phyloP scores from a whole-genome alignment of 2,113 vertebrate species.

The Anguilla japonica region DNA sequence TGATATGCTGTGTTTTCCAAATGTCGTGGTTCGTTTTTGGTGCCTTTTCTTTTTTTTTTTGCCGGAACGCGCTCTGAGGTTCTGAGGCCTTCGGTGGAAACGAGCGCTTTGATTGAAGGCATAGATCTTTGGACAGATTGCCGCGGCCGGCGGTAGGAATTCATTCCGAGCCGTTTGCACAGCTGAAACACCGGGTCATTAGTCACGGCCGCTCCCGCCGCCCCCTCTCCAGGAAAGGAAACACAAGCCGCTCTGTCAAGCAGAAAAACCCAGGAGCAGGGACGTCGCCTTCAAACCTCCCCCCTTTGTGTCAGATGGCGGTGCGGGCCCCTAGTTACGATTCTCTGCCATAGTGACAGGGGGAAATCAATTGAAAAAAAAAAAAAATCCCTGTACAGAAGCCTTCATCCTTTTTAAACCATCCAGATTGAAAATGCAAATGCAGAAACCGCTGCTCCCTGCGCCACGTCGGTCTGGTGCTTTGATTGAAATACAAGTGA shows the following conservation, averaged over 20 bases:
- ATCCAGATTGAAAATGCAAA: slow-evolving; percentile 3
- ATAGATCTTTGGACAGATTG: not conserved
- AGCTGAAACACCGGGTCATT: slow-evolving; percentile 1
- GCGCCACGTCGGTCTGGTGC: not conserved
- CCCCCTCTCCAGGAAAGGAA: not conserved
- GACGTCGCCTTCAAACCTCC: not conserved
- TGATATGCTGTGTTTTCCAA: not conserved
- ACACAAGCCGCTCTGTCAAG: not conserved
- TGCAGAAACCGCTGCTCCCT: not conserved
- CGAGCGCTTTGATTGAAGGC: not conserved
- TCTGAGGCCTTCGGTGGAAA: not conserved
- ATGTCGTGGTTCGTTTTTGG: not conserved
- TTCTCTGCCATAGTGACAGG: not conserved
- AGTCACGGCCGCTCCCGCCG: not conserved
- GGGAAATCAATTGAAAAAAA: not conserved
- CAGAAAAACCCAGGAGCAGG: not conserved
- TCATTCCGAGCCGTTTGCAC: slow-evolving; percentile 12
- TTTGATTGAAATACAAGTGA: not conserved
- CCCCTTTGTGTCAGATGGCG: not conserved
- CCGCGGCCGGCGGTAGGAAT: not conserved
- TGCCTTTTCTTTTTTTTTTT: not conserved
- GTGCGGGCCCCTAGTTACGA: not conserved
- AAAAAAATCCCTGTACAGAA: not conserved
- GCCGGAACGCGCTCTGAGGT: not conserved
- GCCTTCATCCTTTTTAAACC: not conserved